Evolutionary conservation across 1,140 invertebrate genomes (phyloP), one percentile per base, ranked within the genome.

Genomic region (Drosophila oshimai): DNA sequence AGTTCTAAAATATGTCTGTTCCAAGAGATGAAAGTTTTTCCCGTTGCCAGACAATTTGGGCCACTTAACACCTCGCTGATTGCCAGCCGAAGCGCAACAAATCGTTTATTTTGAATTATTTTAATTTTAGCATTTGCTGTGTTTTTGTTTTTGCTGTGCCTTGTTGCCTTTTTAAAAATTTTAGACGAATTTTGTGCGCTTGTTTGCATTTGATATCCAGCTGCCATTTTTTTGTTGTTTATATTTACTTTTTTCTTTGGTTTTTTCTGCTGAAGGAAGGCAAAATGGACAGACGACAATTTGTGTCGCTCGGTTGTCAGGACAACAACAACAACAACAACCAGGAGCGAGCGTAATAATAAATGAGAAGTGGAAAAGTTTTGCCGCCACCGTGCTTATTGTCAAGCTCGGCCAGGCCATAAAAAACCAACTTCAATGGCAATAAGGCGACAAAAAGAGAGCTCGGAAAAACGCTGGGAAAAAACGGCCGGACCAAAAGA

Each of bases 361-460:
- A 86, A 86, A 86, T 86, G 80, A 87, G 80, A 86, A 86, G 80
- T 86, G 80, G 81, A 86, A 86, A 86, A 86, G 81, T 86, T 86
- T 79, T 65, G 67, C 79, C 64, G 74, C 80, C 79, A 58, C 72
- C 80, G 78, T 83, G 78, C 81, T 87, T 86, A 86, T 87, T 86
- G 80, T 87, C 80, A 86, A 86, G 79, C 79, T 84, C 76, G 75
- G 72, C 75, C 71, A 69, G 81, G 76, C 81, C 80, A 80, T 86
- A 86, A 86, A 86, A 86, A 86, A 86, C 80, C 64, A 86, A 87
- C 80, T 86, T 86, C 80, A 84, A 84, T 86, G 67, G 80, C 80
- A 84, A 86, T 80, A 84, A 84, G 75, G 81, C 80, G 75, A 87
- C 71, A 80, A 86, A 79, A 80, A 74, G 73, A 71, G 57, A 49